These are phyloP conservation scores for Macrosteles quadrilineatus DNA, from an alignment of 1,140 invertebrate species.

Conservation along the genomic window DNA sequence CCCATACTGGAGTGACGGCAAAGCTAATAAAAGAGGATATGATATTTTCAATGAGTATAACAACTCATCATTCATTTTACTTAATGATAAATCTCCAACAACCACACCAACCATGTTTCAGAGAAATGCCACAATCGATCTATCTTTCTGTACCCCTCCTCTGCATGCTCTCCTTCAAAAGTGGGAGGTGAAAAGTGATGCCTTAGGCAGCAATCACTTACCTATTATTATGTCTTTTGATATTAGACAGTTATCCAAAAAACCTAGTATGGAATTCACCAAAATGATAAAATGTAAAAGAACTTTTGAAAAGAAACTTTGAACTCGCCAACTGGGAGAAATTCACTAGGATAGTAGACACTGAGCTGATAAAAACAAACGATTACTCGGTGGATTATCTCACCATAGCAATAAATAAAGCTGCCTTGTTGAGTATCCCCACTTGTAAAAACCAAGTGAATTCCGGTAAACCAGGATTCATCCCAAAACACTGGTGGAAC, in stretches of 20 bases:
- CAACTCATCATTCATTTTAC: neutral
- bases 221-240: slow-evolving; percentile 3
- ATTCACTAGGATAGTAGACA: neutral
- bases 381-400: no score
- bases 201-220: slow-evolving; percentile 5
- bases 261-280: neutral
- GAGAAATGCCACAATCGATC: neutral
- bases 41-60: neutral
- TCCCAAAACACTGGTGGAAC: neutral
- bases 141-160: neutral
- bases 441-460: neutral
- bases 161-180: neutral
- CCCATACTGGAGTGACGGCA: neutral
- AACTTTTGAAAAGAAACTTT: no score
- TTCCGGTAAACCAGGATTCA: neutral
- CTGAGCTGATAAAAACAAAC: no score
- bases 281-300: neutral
- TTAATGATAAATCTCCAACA: neutral
- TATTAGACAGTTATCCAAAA: neutral
- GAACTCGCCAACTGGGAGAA: neutral
- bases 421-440: no score
- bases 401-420: no score
- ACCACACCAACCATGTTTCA: neutral
- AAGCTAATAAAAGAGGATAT: neutral
- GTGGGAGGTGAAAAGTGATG: neutral